A percentile compares a stretch with the other conserved stretches of the same genome.
Evolutionary conservation across 2,797 vertebrate species (phyloP).

Genomic region (Danionella dracula): DNA sequence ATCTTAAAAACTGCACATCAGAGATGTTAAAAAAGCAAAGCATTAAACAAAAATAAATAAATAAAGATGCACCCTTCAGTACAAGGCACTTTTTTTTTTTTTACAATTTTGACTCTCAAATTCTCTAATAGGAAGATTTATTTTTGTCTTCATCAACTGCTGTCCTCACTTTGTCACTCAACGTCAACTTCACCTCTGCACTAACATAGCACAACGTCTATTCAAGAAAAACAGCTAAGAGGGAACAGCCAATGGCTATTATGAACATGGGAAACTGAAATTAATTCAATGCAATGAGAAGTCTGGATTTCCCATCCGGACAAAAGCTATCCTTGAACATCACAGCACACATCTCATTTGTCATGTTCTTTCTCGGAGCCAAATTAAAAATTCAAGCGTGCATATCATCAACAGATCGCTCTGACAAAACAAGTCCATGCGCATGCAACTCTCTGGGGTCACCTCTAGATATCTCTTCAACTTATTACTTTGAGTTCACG

Average conservation of each 20-base stretch:
- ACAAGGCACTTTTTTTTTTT: too few species aligned
- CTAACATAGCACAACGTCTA: constrained; percentile 3
- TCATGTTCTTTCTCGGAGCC: constrained; percentile 44
- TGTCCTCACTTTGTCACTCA: constrained; percentile 12
- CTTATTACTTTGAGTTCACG: constrained; percentile 63
- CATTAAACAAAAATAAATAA: too few species aligned
- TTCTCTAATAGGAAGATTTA: not conserved
- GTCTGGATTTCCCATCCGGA: constrained; percentile 46
- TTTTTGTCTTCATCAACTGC: constrained; percentile 7
- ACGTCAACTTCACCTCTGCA: constrained; percentile 11
- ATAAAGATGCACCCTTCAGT: too few species aligned
- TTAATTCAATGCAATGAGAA: constrained; percentile 55
- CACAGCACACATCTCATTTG: constrained; percentile 52
- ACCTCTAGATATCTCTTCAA: constrained; percentile 62
- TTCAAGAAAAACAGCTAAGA: constrained; percentile 17
- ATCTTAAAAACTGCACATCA: too few species aligned
- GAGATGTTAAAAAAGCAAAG: too few species aligned
- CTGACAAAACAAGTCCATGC: constrained; percentile 56
- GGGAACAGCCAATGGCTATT: constrained; percentile 29
- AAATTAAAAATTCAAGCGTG: constrained; percentile 53
- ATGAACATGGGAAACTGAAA: constrained; percentile 43
- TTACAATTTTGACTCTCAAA: constrained; percentile 16
- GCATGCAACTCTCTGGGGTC: constrained; percentile 62
- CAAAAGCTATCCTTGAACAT: constrained; percentile 41
- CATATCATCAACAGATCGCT: constrained; percentile 56